phyloP scores from a whole-genome alignment of 2,888 invertebrate species.

The Aphidoletes aphidimyza region DNA sequence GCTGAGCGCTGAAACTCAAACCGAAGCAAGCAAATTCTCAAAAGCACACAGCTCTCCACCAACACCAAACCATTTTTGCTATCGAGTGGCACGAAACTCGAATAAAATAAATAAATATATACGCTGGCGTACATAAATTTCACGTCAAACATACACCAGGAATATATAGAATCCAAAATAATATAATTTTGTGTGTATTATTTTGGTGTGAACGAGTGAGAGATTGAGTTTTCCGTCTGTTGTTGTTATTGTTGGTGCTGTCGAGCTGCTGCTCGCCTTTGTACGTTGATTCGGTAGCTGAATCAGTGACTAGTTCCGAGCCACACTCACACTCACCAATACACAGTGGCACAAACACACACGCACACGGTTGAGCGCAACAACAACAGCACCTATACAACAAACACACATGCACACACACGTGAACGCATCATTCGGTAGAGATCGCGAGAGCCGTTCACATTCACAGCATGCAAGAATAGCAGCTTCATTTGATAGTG shows the following conservation, averaged over 20 bases:
- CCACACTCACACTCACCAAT: background rate
- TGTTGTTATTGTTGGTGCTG: slow-evolving; percentile 39
- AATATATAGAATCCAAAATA: slow-evolving; percentile 9
- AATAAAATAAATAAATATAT: slow-evolving; percentile 51
- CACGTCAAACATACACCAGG: background rate
- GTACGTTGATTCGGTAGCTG: background rate
- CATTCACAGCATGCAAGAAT: slow-evolving; percentile 37
- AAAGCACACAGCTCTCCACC: background rate
- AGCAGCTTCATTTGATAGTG: slow-evolving; percentile 42
- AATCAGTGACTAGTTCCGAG: slow-evolving; percentile 11
- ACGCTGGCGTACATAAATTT: slow-evolving; percentile 42
- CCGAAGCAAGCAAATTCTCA: background rate
- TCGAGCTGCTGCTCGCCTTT: background rate
- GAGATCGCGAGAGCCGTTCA: slow-evolving; percentile 15
- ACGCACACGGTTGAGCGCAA: background rate
- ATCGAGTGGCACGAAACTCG: slow-evolving; percentile 40
- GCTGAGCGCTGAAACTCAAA: background rate
- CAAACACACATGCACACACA: background rate
- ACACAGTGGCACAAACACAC: background rate
- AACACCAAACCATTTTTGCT: background rate
- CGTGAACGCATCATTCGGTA: background rate
- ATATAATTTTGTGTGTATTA: slow-evolving; percentile 29
- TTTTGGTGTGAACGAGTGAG: slow-evolving; percentile 26
- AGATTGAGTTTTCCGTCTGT: slow-evolving; percentile 33
- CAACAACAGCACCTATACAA: background rate